Conservation (phyloP, 2,888 invertebrate species). For the Hetaerina titia region DNA sequence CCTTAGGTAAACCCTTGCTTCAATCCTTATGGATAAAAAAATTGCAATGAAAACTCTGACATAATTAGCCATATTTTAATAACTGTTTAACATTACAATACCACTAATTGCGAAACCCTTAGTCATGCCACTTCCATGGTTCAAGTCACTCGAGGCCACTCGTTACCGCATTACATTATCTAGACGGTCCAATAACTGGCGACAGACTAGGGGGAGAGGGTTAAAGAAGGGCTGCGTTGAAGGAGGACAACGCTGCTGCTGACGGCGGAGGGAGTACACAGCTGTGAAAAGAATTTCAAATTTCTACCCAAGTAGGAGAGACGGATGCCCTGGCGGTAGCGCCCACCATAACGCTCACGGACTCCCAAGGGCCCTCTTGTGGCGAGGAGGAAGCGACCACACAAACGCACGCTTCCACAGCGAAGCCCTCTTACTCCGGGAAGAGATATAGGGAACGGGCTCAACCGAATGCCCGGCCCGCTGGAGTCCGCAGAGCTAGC, state of each 20-base stretch:
- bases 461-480: not conserved
- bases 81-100: too few relatives aligned
- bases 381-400: constrained; percentile 23
- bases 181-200: not conserved
- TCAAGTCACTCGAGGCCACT: not conserved
- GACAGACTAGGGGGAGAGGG: not conserved
- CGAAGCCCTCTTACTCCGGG: not conserved
- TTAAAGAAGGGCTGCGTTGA: not conserved
- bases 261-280: not conserved
- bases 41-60: too few relatives aligned
- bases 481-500: not conserved
- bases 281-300: not conserved
- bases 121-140: not conserved
- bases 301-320: not conserved
- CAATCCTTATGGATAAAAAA: too few relatives aligned
- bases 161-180: not conserved
- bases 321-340: not conserved
- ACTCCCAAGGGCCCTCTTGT: constrained; percentile 19
- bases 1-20: too few relatives aligned
- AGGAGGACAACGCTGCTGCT: not conserved
- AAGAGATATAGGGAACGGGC: not conserved
- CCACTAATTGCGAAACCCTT: not conserved
- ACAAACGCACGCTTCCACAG: not conserved
- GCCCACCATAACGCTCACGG: not conserved
- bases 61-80: too few relatives aligned